Evolutionary conservation across 2,888 invertebrate species (phyloP).

Genomic region (Epinotia ramella): DNA sequence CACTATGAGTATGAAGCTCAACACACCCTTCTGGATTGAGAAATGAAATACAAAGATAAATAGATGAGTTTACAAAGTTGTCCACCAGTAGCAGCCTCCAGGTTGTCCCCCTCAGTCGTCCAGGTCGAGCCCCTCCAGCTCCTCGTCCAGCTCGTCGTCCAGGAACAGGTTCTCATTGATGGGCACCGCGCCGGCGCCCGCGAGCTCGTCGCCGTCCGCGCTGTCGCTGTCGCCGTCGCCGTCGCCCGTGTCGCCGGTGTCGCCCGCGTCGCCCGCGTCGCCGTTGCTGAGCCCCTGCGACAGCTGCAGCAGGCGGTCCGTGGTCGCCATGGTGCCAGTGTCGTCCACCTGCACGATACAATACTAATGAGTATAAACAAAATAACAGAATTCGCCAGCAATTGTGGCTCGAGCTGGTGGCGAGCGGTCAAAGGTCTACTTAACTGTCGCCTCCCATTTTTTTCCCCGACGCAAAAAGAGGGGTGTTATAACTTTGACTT

Average conservation of each 20-base stretch:
- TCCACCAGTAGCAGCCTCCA: not conserved
- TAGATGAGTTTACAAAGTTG: not conserved
- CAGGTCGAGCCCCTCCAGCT: conserved; percentile 91
- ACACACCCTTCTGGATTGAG: not conserved
- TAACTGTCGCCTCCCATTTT: no score
- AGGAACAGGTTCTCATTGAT: conserved; percentile 97
- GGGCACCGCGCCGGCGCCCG: conserved; percentile 86
- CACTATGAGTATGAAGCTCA: not conserved
- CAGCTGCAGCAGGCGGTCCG: conserved; percentile 86
- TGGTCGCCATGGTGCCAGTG: conserved; percentile 89
- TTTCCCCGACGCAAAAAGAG: no score
- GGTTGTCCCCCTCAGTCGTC: conserved; percentile 79
- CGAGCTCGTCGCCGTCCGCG: conserved; percentile 6
- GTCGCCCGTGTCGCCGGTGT: conserved; percentile 74
- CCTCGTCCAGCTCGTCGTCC: conserved; percentile 94
- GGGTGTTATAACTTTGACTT: no score
- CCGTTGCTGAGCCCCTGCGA: conserved; percentile 65
- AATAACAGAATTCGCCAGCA: no score
- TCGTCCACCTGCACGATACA: conserved; percentile 86
- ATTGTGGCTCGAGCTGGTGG: no score
- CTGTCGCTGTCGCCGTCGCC: conserved; percentile 62
- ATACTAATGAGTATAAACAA: no score
- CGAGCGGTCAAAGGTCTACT: no score
- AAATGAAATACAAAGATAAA: not conserved
- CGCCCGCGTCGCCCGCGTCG: conserved; percentile 50